Conservation (phyloP, 92 coral and sea anemone species). For the Phenganax stokvisi region DNA sequence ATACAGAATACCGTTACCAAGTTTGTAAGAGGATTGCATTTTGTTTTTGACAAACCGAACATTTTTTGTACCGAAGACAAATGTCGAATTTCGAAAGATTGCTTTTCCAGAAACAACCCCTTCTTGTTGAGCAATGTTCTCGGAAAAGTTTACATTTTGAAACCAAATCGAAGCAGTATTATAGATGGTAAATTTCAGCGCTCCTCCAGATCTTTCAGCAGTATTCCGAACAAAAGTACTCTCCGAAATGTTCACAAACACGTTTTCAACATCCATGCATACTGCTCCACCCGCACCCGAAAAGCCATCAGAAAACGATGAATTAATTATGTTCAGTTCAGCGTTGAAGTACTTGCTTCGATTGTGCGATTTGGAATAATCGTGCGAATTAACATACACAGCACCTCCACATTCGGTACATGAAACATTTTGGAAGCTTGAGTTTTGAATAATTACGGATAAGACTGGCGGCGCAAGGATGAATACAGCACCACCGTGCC, state of each 20-base stretch:
- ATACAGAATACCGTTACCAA: neutral
- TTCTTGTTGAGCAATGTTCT: slow-evolving; percentile 10
- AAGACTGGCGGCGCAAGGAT: slow-evolving; percentile 3
- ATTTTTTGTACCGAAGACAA: slow-evolving; percentile 20
- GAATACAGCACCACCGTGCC: slow-evolving; percentile 28
- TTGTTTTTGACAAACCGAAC: slow-evolving; percentile 19
- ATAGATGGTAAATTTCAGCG: neutral
- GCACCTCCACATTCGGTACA: neutral
- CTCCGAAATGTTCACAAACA: neutral
- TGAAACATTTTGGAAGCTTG: slow-evolving; percentile 13
- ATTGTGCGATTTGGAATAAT: neutral
- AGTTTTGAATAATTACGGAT: slow-evolving; percentile 6
- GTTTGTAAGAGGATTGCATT: neutral
- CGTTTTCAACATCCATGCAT: neutral
- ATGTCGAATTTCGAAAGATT: neutral
- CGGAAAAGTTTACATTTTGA: slow-evolving; percentile 13
- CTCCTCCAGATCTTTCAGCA: slow-evolving; percentile 18
- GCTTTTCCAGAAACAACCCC: slow-evolving; percentile 14
- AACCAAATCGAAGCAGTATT: neutral
- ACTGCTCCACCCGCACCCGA: slow-evolving; percentile 27
- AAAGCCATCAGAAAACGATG: slow-evolving; percentile 19
- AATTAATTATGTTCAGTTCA: slow-evolving; percentile 3
- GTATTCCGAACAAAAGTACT: neutral
- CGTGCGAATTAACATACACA: neutral
- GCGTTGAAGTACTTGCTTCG: neutral